Conservation (phyloP, 2,797 vertebrate genomes). For the Syngnathus acus region DNA sequence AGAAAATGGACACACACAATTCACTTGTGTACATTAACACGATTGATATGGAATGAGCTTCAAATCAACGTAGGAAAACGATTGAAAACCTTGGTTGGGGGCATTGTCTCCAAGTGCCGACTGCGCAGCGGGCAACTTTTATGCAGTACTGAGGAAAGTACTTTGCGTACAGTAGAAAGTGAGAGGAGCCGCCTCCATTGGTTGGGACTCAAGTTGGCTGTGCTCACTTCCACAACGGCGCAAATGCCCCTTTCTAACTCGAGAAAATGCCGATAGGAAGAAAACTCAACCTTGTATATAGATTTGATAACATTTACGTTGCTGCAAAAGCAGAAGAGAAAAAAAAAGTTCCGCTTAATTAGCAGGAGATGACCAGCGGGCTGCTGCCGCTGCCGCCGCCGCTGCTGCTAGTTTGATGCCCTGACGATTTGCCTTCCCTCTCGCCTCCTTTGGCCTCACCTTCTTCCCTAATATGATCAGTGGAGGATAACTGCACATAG, state of each 20-base stretch:
- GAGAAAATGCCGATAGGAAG: too few relatives aligned
- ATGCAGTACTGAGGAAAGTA: too few relatives aligned
- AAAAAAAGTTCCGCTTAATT: neutral
- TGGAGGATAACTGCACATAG: conserved; percentile 27
- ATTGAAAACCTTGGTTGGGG: neutral
- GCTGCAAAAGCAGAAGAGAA: neutral
- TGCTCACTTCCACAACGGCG: too few relatives aligned
- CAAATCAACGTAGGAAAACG: neutral
- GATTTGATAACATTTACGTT: neutral
- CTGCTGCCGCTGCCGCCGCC: conserved; percentile 11
- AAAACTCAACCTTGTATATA: neutral
- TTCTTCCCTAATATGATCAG: conserved; percentile 19
- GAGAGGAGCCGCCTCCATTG: too few relatives aligned
- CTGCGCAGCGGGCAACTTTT: too few relatives aligned
- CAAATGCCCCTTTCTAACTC: too few relatives aligned
- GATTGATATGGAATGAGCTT: neutral
- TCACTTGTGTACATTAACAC: too few relatives aligned
- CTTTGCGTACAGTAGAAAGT: too few relatives aligned
- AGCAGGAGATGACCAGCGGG: conserved; percentile 46
- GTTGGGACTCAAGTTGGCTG: too few relatives aligned
- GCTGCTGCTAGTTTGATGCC: conserved; percentile 16
- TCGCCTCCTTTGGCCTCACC: conserved; percentile 14
- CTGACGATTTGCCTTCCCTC: conserved; percentile 23
- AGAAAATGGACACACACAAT: too few relatives aligned
- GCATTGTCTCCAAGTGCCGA: too few relatives aligned